A percentile compares a stretch with the other conserved stretches of the same genome.
These are phyloP conservation scores for Ceratitis capitata DNA, from an alignment of 1,140 invertebrate genomes.

Conservation along the genomic window DNA sequence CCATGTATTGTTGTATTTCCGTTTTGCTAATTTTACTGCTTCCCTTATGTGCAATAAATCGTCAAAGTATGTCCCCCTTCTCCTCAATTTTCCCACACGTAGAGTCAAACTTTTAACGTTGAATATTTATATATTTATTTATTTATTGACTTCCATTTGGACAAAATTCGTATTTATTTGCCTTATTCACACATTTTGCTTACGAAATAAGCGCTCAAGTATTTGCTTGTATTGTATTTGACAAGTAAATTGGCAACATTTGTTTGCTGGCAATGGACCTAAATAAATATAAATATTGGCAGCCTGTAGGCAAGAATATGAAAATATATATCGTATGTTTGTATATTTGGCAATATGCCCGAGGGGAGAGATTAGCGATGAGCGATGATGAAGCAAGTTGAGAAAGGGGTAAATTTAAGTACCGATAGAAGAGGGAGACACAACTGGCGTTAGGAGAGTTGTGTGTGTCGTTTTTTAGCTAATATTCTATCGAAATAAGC, in stretches of 20 bases:
- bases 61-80: not conserved
- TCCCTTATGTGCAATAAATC: not conserved
- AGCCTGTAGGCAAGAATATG: not conserved
- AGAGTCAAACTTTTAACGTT: not conserved
- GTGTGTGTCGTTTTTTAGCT: not conserved
- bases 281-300: slow-evolving; percentile 37
- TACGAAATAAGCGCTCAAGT: slow-evolving; percentile 35
- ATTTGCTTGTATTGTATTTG: slow-evolving; percentile 13
- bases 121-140: slow-evolving; percentile 34
- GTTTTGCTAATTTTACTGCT: slow-evolving; percentile 18
- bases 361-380: not conserved
- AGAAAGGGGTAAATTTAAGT: slow-evolving; percentile 13
- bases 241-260: slow-evolving; percentile 37
- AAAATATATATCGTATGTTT: too few relatives aligned
- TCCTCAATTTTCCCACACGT: not conserved
- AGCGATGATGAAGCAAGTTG: not conserved
- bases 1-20: not conserved
- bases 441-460: too few relatives aligned
- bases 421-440: not conserved
- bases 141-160: slow-evolving; percentile 16
- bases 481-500: not conserved
- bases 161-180: not conserved
- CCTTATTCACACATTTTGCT: not conserved
- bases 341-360: slow-evolving; percentile 24
- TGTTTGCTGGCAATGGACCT: slow-evolving; percentile 27